These are phyloP conservation scores for Lampropteryx suffumata DNA, from an alignment of 2,888 invertebrate species.

Conservation along the genomic window DNA sequence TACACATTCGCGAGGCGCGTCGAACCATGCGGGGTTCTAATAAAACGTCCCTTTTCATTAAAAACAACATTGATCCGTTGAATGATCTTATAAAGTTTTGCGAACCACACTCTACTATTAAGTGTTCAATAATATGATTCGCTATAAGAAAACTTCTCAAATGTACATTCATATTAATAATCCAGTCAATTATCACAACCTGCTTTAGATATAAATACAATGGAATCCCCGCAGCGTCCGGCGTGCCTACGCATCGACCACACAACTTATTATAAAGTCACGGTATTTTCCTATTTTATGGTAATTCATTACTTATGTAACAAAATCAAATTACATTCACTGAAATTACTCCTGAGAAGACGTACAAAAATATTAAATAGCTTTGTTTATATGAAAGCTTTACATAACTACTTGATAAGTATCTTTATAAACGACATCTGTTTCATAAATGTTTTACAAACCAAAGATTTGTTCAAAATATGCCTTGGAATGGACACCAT, in stretches of 20 bases:
- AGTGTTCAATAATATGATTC: slow-evolving; percentile 10
- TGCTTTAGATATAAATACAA: slow-evolving; percentile 34
- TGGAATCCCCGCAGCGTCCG: slow-evolving; percentile 38
- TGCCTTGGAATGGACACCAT: slow-evolving; percentile 63
- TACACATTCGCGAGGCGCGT: slow-evolving; percentile 56
- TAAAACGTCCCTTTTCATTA: slow-evolving; percentile 13
- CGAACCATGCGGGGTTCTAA: slow-evolving; percentile 36
- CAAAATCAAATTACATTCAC: slow-evolving; percentile 58
- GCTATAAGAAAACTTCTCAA: slow-evolving; percentile 14
- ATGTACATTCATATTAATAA: slow-evolving; percentile 32
- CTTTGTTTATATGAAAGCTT: slow-evolving; percentile 65
- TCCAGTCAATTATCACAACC: slow-evolving; percentile 53
- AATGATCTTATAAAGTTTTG: slow-evolving; percentile 18
- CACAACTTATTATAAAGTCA: slow-evolving; percentile 68
- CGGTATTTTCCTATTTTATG: slow-evolving; percentile 63
- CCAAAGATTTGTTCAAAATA: slow-evolving; percentile 59
- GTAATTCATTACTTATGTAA: slow-evolving; percentile 67
- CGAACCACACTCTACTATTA: slow-evolving; percentile 7
- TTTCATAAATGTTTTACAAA: slow-evolving; percentile 51
- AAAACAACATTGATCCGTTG: slow-evolving; percentile 12
- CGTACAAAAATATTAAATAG: slow-evolving; percentile 64
- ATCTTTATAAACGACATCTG: slow-evolving; percentile 58
- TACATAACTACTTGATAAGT: slow-evolving; percentile 59
- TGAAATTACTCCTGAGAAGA: slow-evolving; percentile 55
- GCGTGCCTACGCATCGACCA: slow-evolving; percentile 47